Evolutionary conservation across 2,113 vertebrate species (phyloP).

Genomic region (Alaudala cheleensis): DNA sequence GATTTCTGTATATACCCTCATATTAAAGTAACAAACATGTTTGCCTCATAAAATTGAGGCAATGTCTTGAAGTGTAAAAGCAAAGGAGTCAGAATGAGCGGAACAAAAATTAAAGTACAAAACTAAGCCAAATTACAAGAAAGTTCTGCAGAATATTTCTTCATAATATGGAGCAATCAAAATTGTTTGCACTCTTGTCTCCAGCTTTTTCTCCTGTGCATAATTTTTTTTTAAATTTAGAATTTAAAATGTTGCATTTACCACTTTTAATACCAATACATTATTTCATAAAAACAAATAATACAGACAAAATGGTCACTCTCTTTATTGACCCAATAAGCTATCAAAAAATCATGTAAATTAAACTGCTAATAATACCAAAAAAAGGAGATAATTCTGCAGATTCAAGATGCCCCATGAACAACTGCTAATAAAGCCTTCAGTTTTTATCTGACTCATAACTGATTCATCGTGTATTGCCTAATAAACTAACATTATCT

Average conservation of each 20-base stretch:
- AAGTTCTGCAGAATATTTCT: background rate
- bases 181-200: background rate
- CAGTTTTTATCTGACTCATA: background rate
- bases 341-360: background rate
- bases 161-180: background rate
- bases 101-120: background rate
- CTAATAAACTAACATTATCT: background rate
- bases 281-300: background rate
- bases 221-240: background rate
- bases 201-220: background rate
- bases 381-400: background rate
- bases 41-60: background rate
- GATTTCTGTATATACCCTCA: background rate
- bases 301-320: background rate
- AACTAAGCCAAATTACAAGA: conserved; percentile 25
- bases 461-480: background rate
- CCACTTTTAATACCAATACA: background rate
- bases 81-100: background rate
- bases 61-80: background rate
- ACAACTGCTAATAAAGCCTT: background rate
- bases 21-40: background rate
- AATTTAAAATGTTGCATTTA: background rate
- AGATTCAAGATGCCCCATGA: background rate
- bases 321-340: background rate
- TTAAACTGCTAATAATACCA: background rate